Base-by-base conservation (phyloP, 1,140 invertebrate species). In the Brachystomella parvula region DNA sequence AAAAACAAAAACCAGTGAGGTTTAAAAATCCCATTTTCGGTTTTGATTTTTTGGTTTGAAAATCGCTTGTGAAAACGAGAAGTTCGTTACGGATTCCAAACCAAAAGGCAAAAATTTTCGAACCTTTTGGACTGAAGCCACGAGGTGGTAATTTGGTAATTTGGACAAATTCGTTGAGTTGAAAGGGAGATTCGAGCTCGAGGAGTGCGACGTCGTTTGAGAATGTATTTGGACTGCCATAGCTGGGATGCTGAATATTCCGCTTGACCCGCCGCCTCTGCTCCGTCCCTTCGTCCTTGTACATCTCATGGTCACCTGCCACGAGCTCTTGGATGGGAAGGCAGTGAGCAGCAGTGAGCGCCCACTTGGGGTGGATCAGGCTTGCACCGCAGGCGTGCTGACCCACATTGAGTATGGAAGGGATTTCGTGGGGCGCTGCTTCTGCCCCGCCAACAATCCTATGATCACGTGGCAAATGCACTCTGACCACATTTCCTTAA, bases 341-440 rank as follows among this genome's bases (percentile, higher is more conserved):
- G 64, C 81, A 83, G 69, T 83, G 82, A 2, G 80, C 81, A 6
- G 84, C 82, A 2, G 82, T 84, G 1, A 84, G 74, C 0, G 83
- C 76, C 9, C 80, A 77, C 26, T 74, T 74, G 0, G 77, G 75
- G 44, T 77, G 78, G 49, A 84, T 79, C 64, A 84, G 75, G 0
- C 82, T 82, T 17, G 75, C 82, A 3, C 81, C 82, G 63, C 82
- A 83, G 9, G 12, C 12, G 49, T 53, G 49, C 12, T 15, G 24
- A 53, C 49, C 49, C 9, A 19, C 3, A 24, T 53, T 53, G 21
- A 53, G 49, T 3, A 53, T 26, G 12, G 49, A 53, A 19, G 49
- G 49, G 49, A 53, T 17, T 24, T 53, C 49, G 49, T 53, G 49
- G 9, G 9, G 9, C 15, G 6, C 49, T 6, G 49, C 49, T 24